Evolutionary conservation across 2,113 vertebrate species (phyloP).

Genomic region (Sander lucioperca): DNA sequence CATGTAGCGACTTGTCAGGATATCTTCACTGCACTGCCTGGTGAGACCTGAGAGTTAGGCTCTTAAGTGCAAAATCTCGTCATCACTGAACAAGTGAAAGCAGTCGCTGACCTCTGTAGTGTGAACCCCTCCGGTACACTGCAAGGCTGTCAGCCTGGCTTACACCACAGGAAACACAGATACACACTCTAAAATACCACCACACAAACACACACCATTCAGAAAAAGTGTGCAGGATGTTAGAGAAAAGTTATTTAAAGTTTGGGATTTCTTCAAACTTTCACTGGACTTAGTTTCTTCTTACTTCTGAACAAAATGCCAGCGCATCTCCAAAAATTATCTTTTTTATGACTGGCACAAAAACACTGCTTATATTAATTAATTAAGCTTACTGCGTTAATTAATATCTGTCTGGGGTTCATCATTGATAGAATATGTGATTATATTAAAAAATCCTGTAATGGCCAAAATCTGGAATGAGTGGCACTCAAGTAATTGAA

Average conservation of each 20-base stretch:
- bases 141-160: conserved; percentile 50
- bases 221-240: neutral
- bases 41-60: conserved; percentile 47
- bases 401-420: neutral
- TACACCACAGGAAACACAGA: conserved; percentile 39
- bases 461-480: neutral
- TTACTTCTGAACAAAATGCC: neutral
- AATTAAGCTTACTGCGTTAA: neutral
- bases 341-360: neutral
- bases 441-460: neutral
- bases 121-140: conserved; percentile 45
- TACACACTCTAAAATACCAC: conserved; percentile 6
- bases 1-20: conserved; percentile 55
- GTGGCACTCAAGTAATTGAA: neutral
- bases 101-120: conserved; percentile 58
- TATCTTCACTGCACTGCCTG: conserved; percentile 33
- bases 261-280: neutral
- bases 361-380: neutral
- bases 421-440: too few species aligned
- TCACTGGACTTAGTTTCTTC: neutral
- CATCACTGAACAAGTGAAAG: conserved; percentile 46
- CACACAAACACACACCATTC: conserved; percentile 2
- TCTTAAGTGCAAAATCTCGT: conserved; percentile 68
- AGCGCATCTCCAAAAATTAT: neutral
- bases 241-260: neutral